A percentile compares a stretch with the other conserved stretches of the same genome.
phyloP scores from a whole-genome alignment of 2,797 vertebrate species.

The Coccyzus lansbergi region DNA sequence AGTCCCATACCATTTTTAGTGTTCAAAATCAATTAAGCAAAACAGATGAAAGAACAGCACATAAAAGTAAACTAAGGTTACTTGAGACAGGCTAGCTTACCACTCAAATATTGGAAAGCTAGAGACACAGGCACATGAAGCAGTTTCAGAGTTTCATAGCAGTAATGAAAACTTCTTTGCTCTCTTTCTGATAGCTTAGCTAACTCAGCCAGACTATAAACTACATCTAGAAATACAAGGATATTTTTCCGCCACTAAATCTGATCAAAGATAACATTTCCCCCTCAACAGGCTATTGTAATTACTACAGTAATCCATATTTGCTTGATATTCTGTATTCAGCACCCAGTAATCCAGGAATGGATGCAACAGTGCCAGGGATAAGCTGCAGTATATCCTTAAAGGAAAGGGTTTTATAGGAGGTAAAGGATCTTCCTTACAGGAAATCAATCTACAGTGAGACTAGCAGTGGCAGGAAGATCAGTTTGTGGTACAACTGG shows the following conservation, averaged over 20 bases:
- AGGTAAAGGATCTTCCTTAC: neutral
- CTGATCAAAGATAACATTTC: neutral
- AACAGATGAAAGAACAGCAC: neutral
- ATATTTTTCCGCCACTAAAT: neutral
- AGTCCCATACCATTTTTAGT: neutral
- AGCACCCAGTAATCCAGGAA: neutral
- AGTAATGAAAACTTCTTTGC: neutral
- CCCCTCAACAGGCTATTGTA: neutral
- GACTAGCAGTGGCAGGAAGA: neutral
- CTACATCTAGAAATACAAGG: neutral
- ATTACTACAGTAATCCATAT: neutral
- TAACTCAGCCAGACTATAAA: neutral
- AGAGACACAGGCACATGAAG: neutral
- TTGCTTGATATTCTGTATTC: neutral
- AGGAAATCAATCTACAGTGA: neutral
- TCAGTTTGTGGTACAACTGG: fast-evolving
- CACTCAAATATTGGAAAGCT: neutral
- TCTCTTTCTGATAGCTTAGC: neutral
- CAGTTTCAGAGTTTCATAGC: neutral
- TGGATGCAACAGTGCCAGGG: neutral
- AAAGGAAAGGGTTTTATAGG: neutral
- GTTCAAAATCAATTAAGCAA: neutral
- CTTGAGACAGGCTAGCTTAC: neutral
- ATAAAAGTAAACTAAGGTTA: neutral
- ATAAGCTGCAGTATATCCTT: neutral